Evolutionary conservation across 2,888 invertebrate genomes (phyloP).

Genomic region (Galerucella pusilla): DNA sequence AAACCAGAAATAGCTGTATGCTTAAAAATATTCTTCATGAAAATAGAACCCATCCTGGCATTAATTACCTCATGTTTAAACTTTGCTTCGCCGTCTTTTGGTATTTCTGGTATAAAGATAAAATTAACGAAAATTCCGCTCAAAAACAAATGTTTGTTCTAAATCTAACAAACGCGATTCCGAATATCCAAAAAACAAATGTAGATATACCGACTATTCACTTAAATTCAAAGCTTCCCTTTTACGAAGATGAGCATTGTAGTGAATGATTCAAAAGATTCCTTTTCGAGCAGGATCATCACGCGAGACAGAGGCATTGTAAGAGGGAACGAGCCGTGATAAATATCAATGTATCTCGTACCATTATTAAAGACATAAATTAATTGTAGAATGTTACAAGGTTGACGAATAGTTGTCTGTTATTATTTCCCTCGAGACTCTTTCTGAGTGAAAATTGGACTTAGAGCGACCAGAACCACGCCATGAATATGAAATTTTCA

Average conservation of each 20-base stretch:
- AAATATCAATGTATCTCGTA: slow-evolving; percentile 36
- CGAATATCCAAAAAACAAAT: slow-evolving; percentile 16
- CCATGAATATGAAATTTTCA: slow-evolving; percentile 37
- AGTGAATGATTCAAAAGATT: slow-evolving; percentile 26
- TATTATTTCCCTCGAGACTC: slow-evolving; percentile 30
- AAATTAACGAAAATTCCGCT: neutral
- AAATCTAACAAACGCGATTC: neutral
- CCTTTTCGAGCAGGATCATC: slow-evolving; percentile 14
- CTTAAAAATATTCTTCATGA: too few relatives aligned
- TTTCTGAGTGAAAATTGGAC: slow-evolving; percentile 34
- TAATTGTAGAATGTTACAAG: slow-evolving; percentile 37
- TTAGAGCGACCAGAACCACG: slow-evolving; percentile 32
- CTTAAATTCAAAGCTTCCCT: slow-evolving; percentile 13
- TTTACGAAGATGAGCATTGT: slow-evolving; percentile 25
- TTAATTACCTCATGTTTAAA: neutral
- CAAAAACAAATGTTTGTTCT: neutral
- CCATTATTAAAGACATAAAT: slow-evolving; percentile 40
- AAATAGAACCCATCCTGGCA: neutral
- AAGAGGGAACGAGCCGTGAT: slow-evolving; percentile 23
- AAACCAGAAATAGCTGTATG: too few relatives aligned
- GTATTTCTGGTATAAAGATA: neutral
- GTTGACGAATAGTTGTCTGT: slow-evolving; percentile 41
- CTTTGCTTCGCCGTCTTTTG: neutral
- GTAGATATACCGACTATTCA: slow-evolving; percentile 18
- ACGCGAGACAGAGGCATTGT: slow-evolving; percentile 22